Conservation (phyloP, 2,797 vertebrate species). For the Heteromormyrus szaboi region DNA sequence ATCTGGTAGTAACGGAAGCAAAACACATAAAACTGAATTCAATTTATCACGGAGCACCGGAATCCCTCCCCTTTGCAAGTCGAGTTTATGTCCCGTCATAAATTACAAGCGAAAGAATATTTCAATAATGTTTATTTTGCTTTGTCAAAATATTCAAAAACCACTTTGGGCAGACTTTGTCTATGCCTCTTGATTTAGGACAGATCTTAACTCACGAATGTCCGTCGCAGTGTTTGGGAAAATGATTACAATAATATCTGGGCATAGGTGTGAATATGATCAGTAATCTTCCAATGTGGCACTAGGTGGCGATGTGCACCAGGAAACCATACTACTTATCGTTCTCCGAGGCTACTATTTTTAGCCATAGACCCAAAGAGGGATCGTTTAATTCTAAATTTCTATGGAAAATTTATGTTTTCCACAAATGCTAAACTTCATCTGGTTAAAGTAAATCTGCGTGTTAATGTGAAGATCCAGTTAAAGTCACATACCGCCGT, state of each 20-base stretch:
- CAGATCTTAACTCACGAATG: not conserved
- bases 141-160: not conserved
- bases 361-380: not conserved
- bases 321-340: constrained; percentile 22
- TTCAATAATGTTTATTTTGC: not conserved
- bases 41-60: not conserved
- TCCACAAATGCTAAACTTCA: not conserved
- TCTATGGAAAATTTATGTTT: not conserved
- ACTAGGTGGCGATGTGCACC: not conserved
- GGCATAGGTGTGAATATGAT: not conserved
- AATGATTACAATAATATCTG: not conserved
- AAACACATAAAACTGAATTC: not conserved
- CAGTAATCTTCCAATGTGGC: not conserved
- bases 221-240: not conserved
- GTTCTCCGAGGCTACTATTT: constrained; percentile 14
- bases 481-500: constrained; percentile 27
- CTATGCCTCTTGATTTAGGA: not conserved
- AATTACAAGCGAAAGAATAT: not conserved
- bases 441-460: constrained; percentile 21
- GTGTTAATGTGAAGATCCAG: constrained; percentile 42
- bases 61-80: not conserved
- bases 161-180: not conserved
- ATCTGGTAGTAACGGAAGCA: not conserved
- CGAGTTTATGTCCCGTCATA: not conserved
- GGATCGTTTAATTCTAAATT: not conserved